Evolutionary conservation across 30 jellyfish, hydroid and myxozoan species (phyloP).

Genomic region (Aurelia sp.): DNA sequence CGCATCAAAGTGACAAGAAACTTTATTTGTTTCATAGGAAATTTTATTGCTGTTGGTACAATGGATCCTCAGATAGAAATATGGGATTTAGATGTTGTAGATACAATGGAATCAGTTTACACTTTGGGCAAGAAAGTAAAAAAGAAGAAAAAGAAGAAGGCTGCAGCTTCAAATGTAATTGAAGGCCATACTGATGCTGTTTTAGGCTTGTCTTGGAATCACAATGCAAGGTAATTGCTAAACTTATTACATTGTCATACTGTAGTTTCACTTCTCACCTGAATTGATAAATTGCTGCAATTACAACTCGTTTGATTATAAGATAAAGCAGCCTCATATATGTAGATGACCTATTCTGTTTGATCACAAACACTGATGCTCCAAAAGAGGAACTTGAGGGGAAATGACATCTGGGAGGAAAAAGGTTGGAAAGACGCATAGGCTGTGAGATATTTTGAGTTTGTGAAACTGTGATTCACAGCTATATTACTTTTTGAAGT

Average conservation of each 20-base stretch:
- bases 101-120: slow-evolving; percentile 85
- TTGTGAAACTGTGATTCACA: no score
- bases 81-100: slow-evolving; percentile 96
- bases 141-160: slow-evolving; percentile 70
- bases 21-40: slow-evolving; percentile 47
- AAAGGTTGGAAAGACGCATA: no score
- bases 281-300: no score
- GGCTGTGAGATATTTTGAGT: no score
- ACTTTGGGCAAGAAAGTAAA: slow-evolving; percentile 77
- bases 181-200: slow-evolving; percentile 94
- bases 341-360: no score
- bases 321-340: no score
- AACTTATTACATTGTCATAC: background rate
- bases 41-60: slow-evolving; percentile 90
- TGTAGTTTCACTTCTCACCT: background rate
- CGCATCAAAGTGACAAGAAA: no score
- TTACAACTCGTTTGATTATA: no score
- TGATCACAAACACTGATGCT: no score
- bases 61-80: slow-evolving; percentile 94
- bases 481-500: no score
- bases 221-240: slow-evolving; percentile 66
- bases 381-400: no score
- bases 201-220: slow-evolving; percentile 92
- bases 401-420: no score
- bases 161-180: slow-evolving; percentile 34